Evolutionary conservation across 2,113 vertebrate species (phyloP), one percentile per base, ranked within the genome.

Genomic region (Pachypanchax playfairii): DNA sequence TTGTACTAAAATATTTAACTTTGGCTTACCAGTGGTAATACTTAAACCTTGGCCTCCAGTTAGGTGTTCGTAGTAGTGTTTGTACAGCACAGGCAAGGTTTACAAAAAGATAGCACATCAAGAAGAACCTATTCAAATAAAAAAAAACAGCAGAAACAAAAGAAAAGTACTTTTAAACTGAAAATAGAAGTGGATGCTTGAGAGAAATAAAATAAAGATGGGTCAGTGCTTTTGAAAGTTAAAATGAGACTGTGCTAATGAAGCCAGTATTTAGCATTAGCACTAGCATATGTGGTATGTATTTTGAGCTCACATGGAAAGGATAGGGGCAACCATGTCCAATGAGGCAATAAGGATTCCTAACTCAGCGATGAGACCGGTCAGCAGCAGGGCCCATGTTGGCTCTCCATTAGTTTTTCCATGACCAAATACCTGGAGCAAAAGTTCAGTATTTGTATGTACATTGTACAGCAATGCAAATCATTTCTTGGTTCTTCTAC

Each of bases 41-140:
- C 77, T 91, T 96, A 76, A 99, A 99, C 35, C 97, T 91, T 0
- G 97, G 97, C 24, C 97, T 92, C 97, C 97, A 99, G 85, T 98
- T 98, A 0, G 97, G 97, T 21, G 97, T 99, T 42, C 95, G 90
- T 25, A 99, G 85, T 24, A 99, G 94, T 0, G 97, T 99, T 84
- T 99, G 97, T 11, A 99, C 95, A 0, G 97, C 97, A 81, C 97
- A 99, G 0, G 97, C 97, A 42, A 99, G 89, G 83, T 99, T 99
- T 67, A 99, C 97, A 75, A 99, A 99, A 57, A 99, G 92, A 85
- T 99, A 99, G 67, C 97, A 99, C 97, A 99, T 99, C 89, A 99
- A 74, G 85, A 99, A 99, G 90, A 99, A 98, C 97, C 97, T 98
- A 87, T 36, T 31, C 66, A 74, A 72, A 36, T 29, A 21, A 6